Evolutionary conservation across 2,113 vertebrate genomes (phyloP).

Genomic region (Microtus pennsylvanicus): DNA sequence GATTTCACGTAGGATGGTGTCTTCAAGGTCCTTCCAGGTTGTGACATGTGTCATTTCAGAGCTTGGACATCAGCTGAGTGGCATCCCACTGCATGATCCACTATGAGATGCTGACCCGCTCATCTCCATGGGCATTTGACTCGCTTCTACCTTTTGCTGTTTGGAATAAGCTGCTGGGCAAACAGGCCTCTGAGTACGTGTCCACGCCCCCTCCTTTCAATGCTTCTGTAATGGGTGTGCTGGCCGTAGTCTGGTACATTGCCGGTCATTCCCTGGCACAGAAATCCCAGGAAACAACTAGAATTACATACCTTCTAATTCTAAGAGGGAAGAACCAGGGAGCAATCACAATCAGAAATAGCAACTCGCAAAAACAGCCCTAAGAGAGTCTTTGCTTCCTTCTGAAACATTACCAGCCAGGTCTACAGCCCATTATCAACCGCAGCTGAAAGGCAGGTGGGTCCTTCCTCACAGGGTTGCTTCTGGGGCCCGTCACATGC

Average conservation of each 20-base stretch:
- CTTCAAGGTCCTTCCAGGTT: not conserved
- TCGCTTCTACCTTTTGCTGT: not conserved
- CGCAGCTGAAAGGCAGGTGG: no score
- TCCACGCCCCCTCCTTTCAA: not conserved
- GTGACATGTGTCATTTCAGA: not conserved
- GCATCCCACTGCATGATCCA: fast-evolving
- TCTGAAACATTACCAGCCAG: not conserved
- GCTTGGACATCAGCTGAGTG: not conserved
- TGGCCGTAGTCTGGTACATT: not conserved
- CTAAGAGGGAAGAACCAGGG: not conserved
- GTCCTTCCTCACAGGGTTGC: not conserved
- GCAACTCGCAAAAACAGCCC: not conserved
- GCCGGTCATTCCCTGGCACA: not conserved
- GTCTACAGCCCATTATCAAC: not conserved
- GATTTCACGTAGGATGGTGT: not conserved
- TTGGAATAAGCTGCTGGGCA: not conserved
- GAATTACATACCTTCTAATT: not conserved
- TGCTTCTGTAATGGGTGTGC: not conserved
- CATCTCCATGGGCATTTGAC: not conserved
- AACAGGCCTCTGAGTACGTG: not conserved
- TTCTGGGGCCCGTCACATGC: not conserved
- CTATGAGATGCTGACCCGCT: not conserved
- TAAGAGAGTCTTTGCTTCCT: not conserved
- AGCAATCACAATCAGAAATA: not conserved
- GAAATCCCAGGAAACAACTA: not conserved